Evolutionary conservation across 2,113 vertebrate genomes (phyloP), one percentile per base, ranked within the genome.

Genomic region (Nestor notabilis): DNA sequence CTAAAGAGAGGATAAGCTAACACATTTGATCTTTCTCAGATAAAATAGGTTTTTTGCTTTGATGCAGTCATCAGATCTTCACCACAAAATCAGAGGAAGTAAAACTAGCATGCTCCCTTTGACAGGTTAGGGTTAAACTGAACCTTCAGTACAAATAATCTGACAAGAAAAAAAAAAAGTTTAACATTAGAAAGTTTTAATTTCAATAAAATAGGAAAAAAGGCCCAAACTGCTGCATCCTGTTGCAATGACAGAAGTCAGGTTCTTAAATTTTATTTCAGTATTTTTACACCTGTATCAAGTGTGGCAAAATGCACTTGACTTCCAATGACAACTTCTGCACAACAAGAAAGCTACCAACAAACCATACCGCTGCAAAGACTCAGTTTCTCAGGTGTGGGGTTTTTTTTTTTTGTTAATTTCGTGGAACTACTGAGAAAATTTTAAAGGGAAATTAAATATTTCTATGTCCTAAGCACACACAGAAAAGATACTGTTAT

Each of bases 401-500:
- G 29, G 11, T 21, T 19, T 44, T 3, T 1, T 21, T 46, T 68
- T 82, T 66, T 75, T 52, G 25, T 60, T 2, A 23, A 77, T 68
- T 91, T 53, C 60, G 6, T 74, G 28, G 21, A 89, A 69, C 35
- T 29, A 56, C 58, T 63, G 11, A 63, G 24, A n/a, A 90, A 78
- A 17, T 80, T 95, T 83, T 72, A 86, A 89, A 95, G 31, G 18
- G 37, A 95, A 78, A 87, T 78, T 31, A 76, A 80, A 29, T 89
- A 81, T 83, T 93, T 94, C 86, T 75, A 91, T 47, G 33, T 91
- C 69, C 56, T 81, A 82, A 77, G n/a, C 66, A 77, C 18, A 70
- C 21, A 83, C 50, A 86, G 46, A 89, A 75, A 84, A 61, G 64
- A 63, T 7, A 31, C 46, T 65, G 10, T 19, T 49, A 28, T 43